phyloP scores from a whole-genome alignment of 2,888 invertebrate species.

The Drosophila acutilabella region DNA sequence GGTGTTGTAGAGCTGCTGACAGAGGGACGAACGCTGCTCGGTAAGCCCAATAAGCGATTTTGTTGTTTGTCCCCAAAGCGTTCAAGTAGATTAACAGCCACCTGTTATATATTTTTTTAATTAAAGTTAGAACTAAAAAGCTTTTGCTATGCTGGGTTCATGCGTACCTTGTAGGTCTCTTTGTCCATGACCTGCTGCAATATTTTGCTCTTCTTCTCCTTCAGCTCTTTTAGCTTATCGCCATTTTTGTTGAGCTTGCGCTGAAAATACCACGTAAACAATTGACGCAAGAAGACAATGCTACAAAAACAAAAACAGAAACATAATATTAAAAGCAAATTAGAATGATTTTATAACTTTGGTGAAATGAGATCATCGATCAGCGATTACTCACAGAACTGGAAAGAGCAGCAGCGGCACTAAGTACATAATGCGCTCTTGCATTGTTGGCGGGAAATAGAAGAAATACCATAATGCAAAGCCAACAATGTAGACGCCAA shows the following conservation, averaged over 20 bases:
- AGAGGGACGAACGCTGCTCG: conserved; percentile 21
- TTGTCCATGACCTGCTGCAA: conserved; percentile 98
- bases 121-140: too few species aligned
- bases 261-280: conserved; percentile 95
- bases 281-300: conserved; percentile 90
- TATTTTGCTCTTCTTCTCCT: conserved; percentile 93
- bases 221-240: conserved; percentile 89
- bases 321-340: conserved; percentile 8
- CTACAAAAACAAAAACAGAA: conserved; percentile 85
- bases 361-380: conserved; percentile 42
- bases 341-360: conserved; percentile 12
- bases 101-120: conserved; percentile 20
- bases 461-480: conserved; percentile 92
- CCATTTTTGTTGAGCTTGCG: conserved; percentile 92
- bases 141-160: too few species aligned
- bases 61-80: conserved; percentile 83
- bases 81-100: conserved; percentile 84
- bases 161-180: conserved; percentile 93
- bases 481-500: conserved; percentile 89
- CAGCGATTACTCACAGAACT: conserved; percentile 89
- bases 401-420: conserved; percentile 93
- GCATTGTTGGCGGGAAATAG: conserved; percentile 91
- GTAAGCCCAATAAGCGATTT: conserved; percentile 43
- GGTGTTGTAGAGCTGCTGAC: conserved; percentile 21
- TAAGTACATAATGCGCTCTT: conserved; percentile 90